These are phyloP conservation scores for Dreissena rostriformis DNA, from an alignment of 1,140 invertebrate genomes.

Conservation along the genomic window DNA sequence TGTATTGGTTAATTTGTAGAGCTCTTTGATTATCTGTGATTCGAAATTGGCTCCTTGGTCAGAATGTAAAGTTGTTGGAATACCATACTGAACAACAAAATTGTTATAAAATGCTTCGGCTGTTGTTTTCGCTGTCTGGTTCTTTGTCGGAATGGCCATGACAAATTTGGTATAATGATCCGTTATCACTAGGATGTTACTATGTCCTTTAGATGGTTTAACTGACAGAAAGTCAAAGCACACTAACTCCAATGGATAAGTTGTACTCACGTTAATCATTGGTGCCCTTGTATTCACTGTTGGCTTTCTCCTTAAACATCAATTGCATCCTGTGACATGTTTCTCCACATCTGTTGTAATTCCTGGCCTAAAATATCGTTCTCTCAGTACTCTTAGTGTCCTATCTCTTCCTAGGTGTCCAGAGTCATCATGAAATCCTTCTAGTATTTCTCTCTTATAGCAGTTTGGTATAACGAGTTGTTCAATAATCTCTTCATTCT, in stretches of 20 bases:
- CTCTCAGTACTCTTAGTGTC: background rate
- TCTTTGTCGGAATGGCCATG: conserved; percentile 52
- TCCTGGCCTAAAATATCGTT: conserved; percentile 4
- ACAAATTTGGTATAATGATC: conserved; percentile 58
- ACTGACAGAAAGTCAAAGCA: conserved; percentile 37
- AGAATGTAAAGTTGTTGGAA: conserved; percentile 36
- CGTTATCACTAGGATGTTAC: conserved; percentile 54
- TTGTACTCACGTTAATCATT: conserved; percentile 30
- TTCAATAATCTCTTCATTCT: background rate
- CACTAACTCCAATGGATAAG: conserved; percentile 42
- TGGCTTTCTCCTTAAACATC: conserved; percentile 47
- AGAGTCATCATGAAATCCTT: background rate
- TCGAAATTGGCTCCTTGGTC: conserved; percentile 57
- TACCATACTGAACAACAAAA: conserved; percentile 52
- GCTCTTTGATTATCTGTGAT: conserved; percentile 39
- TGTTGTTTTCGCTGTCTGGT: conserved; percentile 54
- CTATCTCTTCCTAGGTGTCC: conserved; percentile 12
- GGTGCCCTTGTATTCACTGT: conserved; percentile 1
- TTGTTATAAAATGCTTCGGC: conserved; percentile 39
- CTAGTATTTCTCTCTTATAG: conserved; percentile 4
- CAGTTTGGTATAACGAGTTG: conserved; percentile 17
- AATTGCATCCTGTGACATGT: conserved; percentile 25
- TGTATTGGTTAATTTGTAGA: conserved; percentile 41
- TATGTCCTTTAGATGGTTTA: conserved; percentile 28
- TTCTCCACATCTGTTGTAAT: conserved; percentile 10